These are phyloP conservation scores for Mormyrus iriodes DNA, from an alignment of 2,113 vertebrate genomes.

Conservation along the genomic window DNA sequence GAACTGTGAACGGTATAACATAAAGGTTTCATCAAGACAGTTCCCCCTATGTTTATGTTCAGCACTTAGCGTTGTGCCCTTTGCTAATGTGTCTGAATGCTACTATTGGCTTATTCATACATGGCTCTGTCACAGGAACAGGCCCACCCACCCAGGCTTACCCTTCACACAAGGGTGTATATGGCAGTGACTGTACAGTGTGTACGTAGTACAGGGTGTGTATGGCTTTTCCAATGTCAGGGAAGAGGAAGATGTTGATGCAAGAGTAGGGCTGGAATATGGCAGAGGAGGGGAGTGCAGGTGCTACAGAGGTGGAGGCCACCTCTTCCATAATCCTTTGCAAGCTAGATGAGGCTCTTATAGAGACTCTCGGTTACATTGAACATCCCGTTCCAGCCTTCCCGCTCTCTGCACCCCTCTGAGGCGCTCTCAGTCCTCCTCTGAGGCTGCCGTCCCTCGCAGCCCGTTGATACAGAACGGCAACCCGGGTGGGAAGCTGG, in stretches of 20 bases:
- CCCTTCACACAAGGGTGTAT: conserved; percentile 44
- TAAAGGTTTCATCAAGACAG: not conserved
- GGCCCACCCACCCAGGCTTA: not conserved
- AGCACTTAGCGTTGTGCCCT: not conserved
- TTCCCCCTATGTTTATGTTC: not conserved
- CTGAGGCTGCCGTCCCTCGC: conserved; percentile 61
- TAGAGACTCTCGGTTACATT: conserved; percentile 33
- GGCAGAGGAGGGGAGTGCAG: conserved; percentile 27
- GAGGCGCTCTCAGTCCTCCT: conserved; percentile 57
- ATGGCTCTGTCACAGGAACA: not conserved
- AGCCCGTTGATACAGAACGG: conserved; percentile 71
- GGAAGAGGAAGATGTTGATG: conserved; percentile 62
- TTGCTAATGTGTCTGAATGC: not conserved
- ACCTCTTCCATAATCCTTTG: conserved; percentile 12
- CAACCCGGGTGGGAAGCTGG: conserved; percentile 60
- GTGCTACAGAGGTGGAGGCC: not conserved
- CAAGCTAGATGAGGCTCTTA: conserved; percentile 33
- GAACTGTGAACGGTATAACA: not conserved
- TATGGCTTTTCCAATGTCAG: conserved; percentile 65
- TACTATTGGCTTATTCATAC: not conserved
- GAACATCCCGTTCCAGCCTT: conserved; percentile 20
- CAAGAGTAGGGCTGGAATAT: conserved; percentile 39
- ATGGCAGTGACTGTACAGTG: conserved; percentile 55
- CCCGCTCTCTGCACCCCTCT: conserved; percentile 18
- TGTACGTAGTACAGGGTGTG: conserved; percentile 45